These are phyloP conservation scores for Harmothoe impar DNA, from an alignment of 2,888 invertebrate genomes.

Conservation along the genomic window DNA sequence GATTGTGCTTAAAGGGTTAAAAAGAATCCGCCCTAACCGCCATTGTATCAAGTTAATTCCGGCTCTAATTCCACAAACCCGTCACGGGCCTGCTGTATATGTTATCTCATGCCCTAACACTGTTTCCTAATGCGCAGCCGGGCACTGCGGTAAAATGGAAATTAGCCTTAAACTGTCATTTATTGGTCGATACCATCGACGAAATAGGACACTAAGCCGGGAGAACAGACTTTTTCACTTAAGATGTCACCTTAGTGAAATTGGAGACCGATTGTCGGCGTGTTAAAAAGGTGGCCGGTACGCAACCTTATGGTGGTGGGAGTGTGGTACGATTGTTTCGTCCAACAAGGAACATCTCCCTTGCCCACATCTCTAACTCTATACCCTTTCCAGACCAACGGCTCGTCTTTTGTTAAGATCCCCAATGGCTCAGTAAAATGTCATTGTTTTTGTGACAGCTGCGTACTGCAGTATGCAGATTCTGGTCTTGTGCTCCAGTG, in stretches of 20 bases:
- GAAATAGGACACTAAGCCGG: slow-evolving; percentile 43
- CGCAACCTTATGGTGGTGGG: slow-evolving; percentile 31
- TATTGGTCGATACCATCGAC: slow-evolving; percentile 50
- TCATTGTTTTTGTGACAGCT: too few species aligned
- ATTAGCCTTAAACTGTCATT: slow-evolving; percentile 57
- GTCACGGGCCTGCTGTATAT: neutral
- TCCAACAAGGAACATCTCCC: neutral
- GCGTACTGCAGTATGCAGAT: too few species aligned
- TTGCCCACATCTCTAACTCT: neutral
- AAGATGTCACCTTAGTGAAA: slow-evolving; percentile 26
- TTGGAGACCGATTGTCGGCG: neutral
- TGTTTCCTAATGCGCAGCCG: slow-evolving; percentile 19
- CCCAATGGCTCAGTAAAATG: too few species aligned
- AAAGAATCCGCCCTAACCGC: neutral
- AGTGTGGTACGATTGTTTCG: neutral
- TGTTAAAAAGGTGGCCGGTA: neutral
- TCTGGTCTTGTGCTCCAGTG: too few species aligned
- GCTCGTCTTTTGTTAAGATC: too few species aligned
- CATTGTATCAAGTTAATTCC: slow-evolving; percentile 14
- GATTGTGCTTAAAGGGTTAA: too few species aligned
- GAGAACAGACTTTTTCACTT: slow-evolving; percentile 48
- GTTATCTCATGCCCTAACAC: slow-evolving; percentile 24
- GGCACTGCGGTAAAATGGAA: neutral
- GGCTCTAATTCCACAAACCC: slow-evolving; percentile 4
- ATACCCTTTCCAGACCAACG: too few species aligned